Percentiles rank a stretch among this genome's conserved stretches.
phyloP scores from a whole-genome alignment of 2,113 vertebrate genomes.

The Scolopax mira region DNA sequence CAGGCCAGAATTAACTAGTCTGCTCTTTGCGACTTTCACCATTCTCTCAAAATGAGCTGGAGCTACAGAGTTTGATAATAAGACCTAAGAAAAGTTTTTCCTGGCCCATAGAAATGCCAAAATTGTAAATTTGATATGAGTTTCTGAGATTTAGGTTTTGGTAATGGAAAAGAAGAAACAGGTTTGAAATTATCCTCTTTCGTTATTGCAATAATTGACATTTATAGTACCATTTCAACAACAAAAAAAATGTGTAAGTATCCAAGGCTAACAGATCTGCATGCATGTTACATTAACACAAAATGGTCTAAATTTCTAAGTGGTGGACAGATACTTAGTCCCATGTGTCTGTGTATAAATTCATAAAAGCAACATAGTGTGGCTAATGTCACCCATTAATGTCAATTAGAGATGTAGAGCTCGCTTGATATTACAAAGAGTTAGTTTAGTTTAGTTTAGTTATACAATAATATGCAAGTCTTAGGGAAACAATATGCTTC shows the following conservation, averaged over 20 bases:
- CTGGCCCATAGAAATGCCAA: not conserved
- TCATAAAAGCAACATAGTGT: not conserved
- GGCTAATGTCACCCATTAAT: not conserved
- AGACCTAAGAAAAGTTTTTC: not conserved
- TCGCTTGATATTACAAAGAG: not conserved
- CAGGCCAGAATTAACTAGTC: not conserved
- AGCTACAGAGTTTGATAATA: not conserved
- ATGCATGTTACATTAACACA: not conserved
- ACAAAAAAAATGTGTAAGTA: not conserved
- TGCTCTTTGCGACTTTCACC: not conserved
- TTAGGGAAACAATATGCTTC: fast-evolving
- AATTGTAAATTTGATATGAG: not conserved
- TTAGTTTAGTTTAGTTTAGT: not conserved
- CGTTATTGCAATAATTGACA: not conserved
- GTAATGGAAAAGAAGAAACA: not conserved
- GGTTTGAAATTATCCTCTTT: not conserved
- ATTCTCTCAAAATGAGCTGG: not conserved
- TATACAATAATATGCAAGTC: not conserved
- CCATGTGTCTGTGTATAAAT: not conserved
- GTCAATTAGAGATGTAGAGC: not conserved
- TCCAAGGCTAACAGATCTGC: not conserved
- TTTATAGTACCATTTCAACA: not conserved
- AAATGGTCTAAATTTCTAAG: not conserved
- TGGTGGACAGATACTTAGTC: not conserved
- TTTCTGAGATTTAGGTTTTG: not conserved